A percentile compares a stretch with the other conserved stretches of the same genome.
These are phyloP conservation scores for Chironomus tepperi DNA, from an alignment of 1,140 invertebrate genomes.

Conservation along the genomic window DNA sequence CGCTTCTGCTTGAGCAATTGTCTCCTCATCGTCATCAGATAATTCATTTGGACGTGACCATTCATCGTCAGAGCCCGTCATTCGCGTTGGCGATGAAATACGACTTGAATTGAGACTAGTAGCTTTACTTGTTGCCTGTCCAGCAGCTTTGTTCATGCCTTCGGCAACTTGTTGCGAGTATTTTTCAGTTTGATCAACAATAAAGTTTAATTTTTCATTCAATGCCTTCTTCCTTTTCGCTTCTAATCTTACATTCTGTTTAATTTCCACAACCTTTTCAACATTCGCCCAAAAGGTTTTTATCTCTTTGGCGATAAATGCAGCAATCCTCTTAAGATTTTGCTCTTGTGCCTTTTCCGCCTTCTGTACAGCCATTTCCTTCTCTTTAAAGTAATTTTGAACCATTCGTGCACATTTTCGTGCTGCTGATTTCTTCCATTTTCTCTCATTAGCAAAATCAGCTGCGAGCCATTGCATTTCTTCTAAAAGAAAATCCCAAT, in stretches of 20 bases:
- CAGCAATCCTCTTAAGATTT: slow-evolving; percentile 76
- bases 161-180: slow-evolving; percentile 86
- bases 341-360: slow-evolving; percentile 88
- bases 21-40: slow-evolving; percentile 89
- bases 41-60: slow-evolving; percentile 42
- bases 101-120: slow-evolving; percentile 40
- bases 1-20: slow-evolving; percentile 86
- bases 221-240: slow-evolving; percentile 92
- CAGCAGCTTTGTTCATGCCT: slow-evolving; percentile 61
- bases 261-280: slow-evolving; percentile 94
- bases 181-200: slow-evolving; percentile 97
- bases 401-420: slow-evolving; percentile 90
- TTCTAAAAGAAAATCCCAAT: slow-evolving; percentile 97
- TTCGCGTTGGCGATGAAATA: slow-evolving; percentile 39
- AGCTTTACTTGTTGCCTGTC: slow-evolving; percentile 29
- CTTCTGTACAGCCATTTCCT: slow-evolving; percentile 75
- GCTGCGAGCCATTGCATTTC: slow-evolving; percentile 98
- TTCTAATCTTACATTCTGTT: slow-evolving; percentile 84
- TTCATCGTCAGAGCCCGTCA: slow-evolving; percentile 43
- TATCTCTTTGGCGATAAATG: slow-evolving; percentile 86
- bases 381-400: slow-evolving; percentile 93
- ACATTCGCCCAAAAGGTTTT: slow-evolving; percentile 94
- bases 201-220: slow-evolving; percentile 95
- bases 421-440: slow-evolving; percentile 93
- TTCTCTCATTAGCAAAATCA: slow-evolving; percentile 94